Conservation (phyloP, 2,113 vertebrate genomes). For the Peucedramus taeniatus region DNA sequence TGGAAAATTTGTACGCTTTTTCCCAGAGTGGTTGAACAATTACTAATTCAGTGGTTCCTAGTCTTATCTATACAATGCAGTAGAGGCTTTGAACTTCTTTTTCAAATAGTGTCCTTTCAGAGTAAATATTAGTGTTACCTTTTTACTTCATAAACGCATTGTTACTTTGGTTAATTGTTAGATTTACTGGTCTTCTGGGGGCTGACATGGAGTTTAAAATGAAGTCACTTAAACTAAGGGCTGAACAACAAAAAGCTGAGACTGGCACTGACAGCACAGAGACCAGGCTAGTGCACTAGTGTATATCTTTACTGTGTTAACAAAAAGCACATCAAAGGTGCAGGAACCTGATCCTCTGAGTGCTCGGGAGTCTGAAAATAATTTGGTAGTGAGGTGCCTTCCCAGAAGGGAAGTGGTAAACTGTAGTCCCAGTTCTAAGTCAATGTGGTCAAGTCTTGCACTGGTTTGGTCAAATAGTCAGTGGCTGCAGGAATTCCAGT, state of each 20-base stretch:
- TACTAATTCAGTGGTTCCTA: neutral
- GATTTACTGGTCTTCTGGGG: neutral
- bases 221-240: neutral
- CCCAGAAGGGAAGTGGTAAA: neutral
- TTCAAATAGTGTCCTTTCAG: neutral
- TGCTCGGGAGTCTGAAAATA: neutral
- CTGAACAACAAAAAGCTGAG: neutral
- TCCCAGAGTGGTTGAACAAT: neutral
- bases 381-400: neutral
- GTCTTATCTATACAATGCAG: neutral
- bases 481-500: neutral
- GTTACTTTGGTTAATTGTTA: neutral
- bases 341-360: neutral
- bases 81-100: neutral
- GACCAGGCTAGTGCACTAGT: neutral
- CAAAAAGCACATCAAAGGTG: neutral
- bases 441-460: neutral
- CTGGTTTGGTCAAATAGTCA: neutral
- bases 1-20: slow-evolving; percentile 15
- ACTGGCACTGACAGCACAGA: neutral
- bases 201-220: neutral
- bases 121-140: neutral
- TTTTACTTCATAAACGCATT: neutral
- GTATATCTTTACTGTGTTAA: neutral
- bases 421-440: neutral